These are phyloP conservation scores for Drosophila ficusphila DNA, from an alignment of 1,140 invertebrate genomes.

Conservation along the genomic window DNA sequence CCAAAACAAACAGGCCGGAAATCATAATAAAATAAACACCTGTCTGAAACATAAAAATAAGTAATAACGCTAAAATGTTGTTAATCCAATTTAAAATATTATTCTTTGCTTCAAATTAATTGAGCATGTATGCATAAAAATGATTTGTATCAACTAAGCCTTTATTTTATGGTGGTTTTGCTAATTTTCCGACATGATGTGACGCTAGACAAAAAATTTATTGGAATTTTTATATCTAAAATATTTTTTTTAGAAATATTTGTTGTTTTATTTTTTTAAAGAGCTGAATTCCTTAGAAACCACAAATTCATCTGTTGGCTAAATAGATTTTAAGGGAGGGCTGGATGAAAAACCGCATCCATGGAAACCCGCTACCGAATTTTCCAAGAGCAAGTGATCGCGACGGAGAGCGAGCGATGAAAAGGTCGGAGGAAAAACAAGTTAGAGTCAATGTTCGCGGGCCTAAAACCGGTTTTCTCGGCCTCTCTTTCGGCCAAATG, in stretches of 20 bases:
- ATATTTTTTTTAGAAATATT: no score
- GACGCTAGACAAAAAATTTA: no score
- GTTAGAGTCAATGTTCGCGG: conserved; percentile 22
- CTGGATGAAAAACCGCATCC: conserved; percentile 12
- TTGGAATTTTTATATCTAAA: no score
- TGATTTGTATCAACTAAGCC: no score
- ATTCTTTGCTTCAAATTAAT: neutral
- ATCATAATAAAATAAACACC: conserved; percentile 9
- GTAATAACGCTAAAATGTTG: neutral
- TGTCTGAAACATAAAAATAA: neutral
- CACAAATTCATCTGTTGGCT: no score
- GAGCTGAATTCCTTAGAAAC: no score
- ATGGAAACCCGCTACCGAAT: conserved; percentile 30
- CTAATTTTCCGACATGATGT: no score
- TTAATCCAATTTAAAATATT: conserved; percentile 6
- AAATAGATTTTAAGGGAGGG: neutral
- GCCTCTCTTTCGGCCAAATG: neutral
- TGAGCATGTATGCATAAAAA: neutral
- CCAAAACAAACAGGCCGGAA: neutral
- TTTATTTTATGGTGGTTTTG: no score
- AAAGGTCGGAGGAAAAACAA: conserved; percentile 17
- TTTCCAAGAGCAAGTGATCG: conserved; percentile 32
- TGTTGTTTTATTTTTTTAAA: no score
- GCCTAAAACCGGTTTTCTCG: conserved; percentile 33
- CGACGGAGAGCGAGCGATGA: neutral